Percentiles rank a stretch among this genome's conserved stretches.
Conservation (phyloP, 2,797 vertebrate species). For the Pseudomugil tenellus region DNA sequence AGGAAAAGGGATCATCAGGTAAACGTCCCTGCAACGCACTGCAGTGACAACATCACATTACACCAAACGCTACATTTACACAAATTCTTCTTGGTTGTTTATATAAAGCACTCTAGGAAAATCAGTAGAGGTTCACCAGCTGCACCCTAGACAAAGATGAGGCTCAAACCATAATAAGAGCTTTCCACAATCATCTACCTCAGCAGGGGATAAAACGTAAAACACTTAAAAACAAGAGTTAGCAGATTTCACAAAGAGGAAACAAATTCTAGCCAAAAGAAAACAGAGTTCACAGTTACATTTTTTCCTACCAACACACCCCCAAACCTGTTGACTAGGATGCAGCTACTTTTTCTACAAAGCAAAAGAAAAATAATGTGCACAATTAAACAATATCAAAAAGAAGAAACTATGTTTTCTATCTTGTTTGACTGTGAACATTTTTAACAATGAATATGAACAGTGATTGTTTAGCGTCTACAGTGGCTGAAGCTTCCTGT, state of each 20-base stretch:
- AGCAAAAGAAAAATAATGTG: constrained; percentile 63
- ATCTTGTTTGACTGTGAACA: constrained; percentile 89
- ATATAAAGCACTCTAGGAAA: constrained; percentile 91
- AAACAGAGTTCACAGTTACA: constrained; percentile 63
- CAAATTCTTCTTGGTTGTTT: constrained; percentile 81
- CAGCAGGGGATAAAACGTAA: constrained; percentile 56
- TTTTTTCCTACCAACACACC: constrained; percentile 58
- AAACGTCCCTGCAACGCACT: constrained; percentile 66
- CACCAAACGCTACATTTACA: constrained; percentile 86
- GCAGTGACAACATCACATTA: constrained; percentile 82
- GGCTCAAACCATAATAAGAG: constrained; percentile 61
- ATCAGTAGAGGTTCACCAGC: constrained; percentile 82
- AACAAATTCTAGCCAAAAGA: constrained; percentile 55
- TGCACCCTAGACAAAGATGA: constrained; percentile 87
- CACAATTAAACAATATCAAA: constrained; percentile 82
- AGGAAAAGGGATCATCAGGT: constrained; percentile 46
- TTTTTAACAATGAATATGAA: constrained; percentile 80
- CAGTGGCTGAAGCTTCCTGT: constrained; percentile 72
- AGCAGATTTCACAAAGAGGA: constrained; percentile 49
- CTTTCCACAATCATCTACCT: constrained; percentile 42
- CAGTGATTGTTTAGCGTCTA: constrained; percentile 82
- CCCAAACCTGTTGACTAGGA: constrained; percentile 85
- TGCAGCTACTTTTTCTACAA: constrained; percentile 80
- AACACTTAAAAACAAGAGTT: constrained; percentile 66
- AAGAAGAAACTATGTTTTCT: constrained; percentile 64